Conservation (phyloP, 2,888 invertebrate species). For the Gryllus longicercus region DNA sequence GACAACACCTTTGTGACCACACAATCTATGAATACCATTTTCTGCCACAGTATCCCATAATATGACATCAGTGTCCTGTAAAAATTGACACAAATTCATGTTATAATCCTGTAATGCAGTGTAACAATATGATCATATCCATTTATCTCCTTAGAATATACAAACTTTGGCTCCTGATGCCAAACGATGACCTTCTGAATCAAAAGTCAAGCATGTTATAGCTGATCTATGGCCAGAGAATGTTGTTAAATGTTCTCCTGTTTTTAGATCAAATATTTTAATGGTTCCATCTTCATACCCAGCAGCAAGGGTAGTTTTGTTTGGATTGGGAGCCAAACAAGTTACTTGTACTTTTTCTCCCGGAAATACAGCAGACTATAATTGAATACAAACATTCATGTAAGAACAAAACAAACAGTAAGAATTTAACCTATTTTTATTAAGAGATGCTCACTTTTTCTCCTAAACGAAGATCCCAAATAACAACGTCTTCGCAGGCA, state of each 20-base stretch:
- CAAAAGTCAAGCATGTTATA: constrained; percentile 79
- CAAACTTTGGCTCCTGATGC: constrained; percentile 82
- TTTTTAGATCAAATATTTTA: constrained; percentile 73
- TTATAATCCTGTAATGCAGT: not conserved
- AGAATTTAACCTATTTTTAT: constrained; percentile 19
- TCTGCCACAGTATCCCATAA: constrained; percentile 93
- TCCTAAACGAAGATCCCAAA: constrained; percentile 89
- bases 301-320: constrained; percentile 76
- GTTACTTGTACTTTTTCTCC: constrained; percentile 81
- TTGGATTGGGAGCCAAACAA: constrained; percentile 69
- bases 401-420: not conserved
- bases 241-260: constrained; percentile 66
- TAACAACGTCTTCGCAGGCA: constrained; percentile 86
- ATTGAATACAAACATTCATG: constrained; percentile 35
- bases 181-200: constrained; percentile 75
- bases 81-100: constrained; percentile 37
- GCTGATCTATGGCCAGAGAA: constrained; percentile 84
- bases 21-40: constrained; percentile 80
- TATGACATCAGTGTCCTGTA: constrained; percentile 87
- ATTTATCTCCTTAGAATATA: not conserved
- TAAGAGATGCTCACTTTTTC: constrained; percentile 60
- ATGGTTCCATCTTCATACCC: constrained; percentile 90
- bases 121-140: not conserved
- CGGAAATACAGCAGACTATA: constrained; percentile 69
- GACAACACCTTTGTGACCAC: constrained; percentile 86